Conservation (phyloP, 2,113 vertebrate species). For the Sardina pilchardus region DNA sequence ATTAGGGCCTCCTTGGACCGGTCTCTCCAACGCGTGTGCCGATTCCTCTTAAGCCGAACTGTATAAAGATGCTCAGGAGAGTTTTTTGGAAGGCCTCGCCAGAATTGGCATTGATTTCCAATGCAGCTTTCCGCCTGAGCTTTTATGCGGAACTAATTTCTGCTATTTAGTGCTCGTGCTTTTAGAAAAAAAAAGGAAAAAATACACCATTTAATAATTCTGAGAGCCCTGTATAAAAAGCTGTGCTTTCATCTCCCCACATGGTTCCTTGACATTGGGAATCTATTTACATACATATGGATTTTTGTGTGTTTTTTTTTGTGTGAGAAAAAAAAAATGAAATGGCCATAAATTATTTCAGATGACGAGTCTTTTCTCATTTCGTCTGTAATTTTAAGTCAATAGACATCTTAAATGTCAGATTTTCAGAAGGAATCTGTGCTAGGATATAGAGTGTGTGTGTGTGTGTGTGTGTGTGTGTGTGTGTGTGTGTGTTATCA, state of each 20-base stretch:
- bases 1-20: not conserved
- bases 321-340: not conserved
- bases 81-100: not conserved
- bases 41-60: not conserved
- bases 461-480: not conserved
- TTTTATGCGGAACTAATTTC: constrained; percentile 7
- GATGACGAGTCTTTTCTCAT: not conserved
- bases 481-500: not conserved
- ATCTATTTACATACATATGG: constrained; percentile 8
- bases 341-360: not conserved
- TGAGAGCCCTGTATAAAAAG: not conserved
- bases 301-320: not conserved
- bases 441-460: not conserved
- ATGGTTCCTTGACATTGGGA: not conserved
- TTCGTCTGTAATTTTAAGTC: not conserved
- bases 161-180: not conserved
- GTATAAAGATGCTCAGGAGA: not conserved
- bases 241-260: not conserved
- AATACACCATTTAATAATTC: not conserved
- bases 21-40: not conserved
- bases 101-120: not conserved
- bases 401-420: not conserved
- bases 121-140: not conserved
- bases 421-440: not conserved
- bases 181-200: not conserved